Evolutionary conservation across 1,140 invertebrate species (phyloP).

Genomic region (Cotesia chilonis): DNA sequence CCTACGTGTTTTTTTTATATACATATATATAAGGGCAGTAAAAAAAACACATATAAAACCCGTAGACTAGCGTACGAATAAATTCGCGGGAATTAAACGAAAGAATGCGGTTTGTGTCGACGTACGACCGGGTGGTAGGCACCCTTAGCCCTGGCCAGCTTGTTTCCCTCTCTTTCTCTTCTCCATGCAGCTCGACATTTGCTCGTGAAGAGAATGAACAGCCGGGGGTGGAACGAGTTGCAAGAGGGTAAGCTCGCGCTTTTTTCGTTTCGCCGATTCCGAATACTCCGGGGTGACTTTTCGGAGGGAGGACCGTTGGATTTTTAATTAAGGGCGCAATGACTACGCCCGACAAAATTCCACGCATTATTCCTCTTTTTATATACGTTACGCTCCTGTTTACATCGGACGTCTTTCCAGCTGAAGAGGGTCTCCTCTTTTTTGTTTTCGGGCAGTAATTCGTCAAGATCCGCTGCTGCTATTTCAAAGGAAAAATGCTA

Average conservation of each 20-base stretch:
- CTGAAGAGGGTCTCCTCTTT: too few species aligned
- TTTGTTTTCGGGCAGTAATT: too few species aligned
- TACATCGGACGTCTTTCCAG: too few species aligned
- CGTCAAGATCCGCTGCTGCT: too few species aligned
- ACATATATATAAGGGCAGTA: background rate
- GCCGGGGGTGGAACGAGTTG: background rate
- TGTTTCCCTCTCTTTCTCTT: background rate
- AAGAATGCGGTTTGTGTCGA: constrained; percentile 66
- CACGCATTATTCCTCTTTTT: constrained; percentile 50
- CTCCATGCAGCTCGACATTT: background rate
- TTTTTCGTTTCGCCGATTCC: constrained; percentile 23
- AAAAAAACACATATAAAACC: background rate
- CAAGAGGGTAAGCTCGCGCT: constrained; percentile 10
- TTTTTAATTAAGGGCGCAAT: constrained; percentile 67
- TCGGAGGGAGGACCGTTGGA: constrained; percentile 60
- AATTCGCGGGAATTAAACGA: constrained; percentile 67
- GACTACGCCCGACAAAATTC: constrained; percentile 64
- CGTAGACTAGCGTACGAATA: constrained; percentile 47
- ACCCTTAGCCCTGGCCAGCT: constrained; percentile 50
- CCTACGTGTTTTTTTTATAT: background rate
- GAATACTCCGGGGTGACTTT: constrained; percentile 15
- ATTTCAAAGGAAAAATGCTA: too few species aligned
- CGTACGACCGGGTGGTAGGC: constrained; percentile 56
- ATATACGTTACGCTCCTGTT: background rate
- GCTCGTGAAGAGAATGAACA: too few species aligned